Evolutionary conservation across 2,888 invertebrate genomes (phyloP).

Genomic region (Lysandra coridon): DNA sequence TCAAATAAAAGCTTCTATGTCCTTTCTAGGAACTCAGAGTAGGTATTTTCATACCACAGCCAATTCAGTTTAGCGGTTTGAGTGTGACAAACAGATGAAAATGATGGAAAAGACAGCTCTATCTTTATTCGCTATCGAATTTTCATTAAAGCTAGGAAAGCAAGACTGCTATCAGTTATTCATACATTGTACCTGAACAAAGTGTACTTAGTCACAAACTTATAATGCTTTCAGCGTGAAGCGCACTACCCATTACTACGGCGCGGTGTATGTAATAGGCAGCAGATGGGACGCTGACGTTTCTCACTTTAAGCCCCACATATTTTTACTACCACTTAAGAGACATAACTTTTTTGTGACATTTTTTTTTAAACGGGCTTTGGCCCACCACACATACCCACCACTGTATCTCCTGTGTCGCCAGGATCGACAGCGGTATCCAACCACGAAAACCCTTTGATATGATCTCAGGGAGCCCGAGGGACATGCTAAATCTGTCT

Average conservation of each 20-base stretch:
- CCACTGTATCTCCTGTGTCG: too few relatives aligned
- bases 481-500: too few relatives aligned
- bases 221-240: background rate
- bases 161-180: background rate
- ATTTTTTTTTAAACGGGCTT: too few relatives aligned
- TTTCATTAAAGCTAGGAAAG: background rate
- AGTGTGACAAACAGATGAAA: background rate
- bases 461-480: too few relatives aligned
- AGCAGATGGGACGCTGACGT: background rate
- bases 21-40: too few relatives aligned
- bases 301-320: background rate
- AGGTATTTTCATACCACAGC: background rate
- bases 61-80: background rate
- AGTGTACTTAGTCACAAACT: background rate
- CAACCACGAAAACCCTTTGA: too few relatives aligned
- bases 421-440: too few relatives aligned
- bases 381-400: too few relatives aligned
- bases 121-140: background rate
- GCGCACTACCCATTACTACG: background rate
- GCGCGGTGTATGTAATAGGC: background rate
- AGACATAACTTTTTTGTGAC: background rate
- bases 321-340: constrained; percentile 10
- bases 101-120: background rate
- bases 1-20: too few relatives aligned
- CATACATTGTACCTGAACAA: background rate